Conservation (phyloP, 1,140 invertebrate species). For the Pseudomyrmex dendroicus region DNA sequence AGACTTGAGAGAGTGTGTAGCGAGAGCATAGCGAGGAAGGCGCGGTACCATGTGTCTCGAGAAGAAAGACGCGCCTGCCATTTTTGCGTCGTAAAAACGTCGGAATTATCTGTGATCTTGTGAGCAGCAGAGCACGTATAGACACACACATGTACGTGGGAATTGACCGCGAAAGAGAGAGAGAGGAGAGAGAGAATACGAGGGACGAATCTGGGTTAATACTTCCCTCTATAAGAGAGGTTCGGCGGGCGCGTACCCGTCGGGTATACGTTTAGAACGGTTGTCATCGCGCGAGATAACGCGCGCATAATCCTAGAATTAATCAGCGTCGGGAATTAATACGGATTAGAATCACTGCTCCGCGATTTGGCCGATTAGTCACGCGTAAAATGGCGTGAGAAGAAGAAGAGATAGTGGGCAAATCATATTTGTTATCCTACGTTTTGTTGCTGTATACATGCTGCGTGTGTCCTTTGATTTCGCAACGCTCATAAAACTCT, state of each 20-base stretch:
- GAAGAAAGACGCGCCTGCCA: conserved; percentile 50
- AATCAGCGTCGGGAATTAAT: conserved; percentile 50
- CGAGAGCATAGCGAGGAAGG: conserved; percentile 4
- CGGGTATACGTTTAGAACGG: conserved; percentile 23
- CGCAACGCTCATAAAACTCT: neutral
- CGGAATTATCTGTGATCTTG: conserved; percentile 54
- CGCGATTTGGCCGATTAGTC: conserved; percentile 38
- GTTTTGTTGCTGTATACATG: neutral
- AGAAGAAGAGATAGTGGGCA: conserved; percentile 18
- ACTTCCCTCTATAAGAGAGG: conserved; percentile 42
- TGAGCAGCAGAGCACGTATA: conserved; percentile 2
- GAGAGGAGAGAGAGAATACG: neutral
- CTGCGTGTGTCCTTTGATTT: neutral
- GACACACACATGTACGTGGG: conserved; percentile 18
- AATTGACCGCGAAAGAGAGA: conserved; percentile 15
- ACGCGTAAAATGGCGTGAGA: conserved; percentile 47
- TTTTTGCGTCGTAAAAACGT: conserved; percentile 47
- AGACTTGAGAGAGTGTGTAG: neutral
- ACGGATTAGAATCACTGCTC: conserved; percentile 27
- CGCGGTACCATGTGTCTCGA: conserved; percentile 28
- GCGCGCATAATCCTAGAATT: conserved; percentile 50
- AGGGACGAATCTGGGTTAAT: conserved; percentile 47
- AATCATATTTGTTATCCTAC: neutral
- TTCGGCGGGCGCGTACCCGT: neutral
- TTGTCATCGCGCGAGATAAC: conserved; percentile 55